These are phyloP conservation scores for Dipodomys stephensi DNA, from an alignment of 2,113 vertebrate genomes.

Conservation along the genomic window DNA sequence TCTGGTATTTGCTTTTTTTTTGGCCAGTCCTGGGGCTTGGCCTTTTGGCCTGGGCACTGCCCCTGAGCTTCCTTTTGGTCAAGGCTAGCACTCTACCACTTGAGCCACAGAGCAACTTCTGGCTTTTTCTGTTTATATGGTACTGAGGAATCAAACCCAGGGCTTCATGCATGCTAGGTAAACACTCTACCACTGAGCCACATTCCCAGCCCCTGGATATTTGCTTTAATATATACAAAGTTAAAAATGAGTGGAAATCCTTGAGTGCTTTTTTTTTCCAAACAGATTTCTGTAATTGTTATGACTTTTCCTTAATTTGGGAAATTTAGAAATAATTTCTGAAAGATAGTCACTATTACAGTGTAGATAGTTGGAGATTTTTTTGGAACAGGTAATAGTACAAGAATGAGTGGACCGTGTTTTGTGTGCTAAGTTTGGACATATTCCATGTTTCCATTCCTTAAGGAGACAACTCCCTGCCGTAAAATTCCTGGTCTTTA, in stretches of 20 bases:
- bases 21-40: too few relatives aligned
- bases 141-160: too few relatives aligned
- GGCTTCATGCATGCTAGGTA: too few relatives aligned
- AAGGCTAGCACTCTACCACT: too few relatives aligned
- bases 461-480: not conserved
- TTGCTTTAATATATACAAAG: constrained; percentile 45
- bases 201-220: not conserved
- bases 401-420: constrained; percentile 13
- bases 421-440: not conserved
- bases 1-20: too few relatives aligned
- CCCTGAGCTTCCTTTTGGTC: too few relatives aligned
- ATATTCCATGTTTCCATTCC: not conserved
- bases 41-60: too few relatives aligned
- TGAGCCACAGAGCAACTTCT: too few relatives aligned
- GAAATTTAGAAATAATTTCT: constrained; percentile 55
- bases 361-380: not conserved
- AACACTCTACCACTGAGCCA: too few relatives aligned
- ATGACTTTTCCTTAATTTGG: constrained; percentile 54
- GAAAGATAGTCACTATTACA: constrained; percentile 18
- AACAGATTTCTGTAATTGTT: constrained; percentile 11
- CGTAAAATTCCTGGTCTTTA: constrained; percentile 39
- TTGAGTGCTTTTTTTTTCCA: not conserved
- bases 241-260: constrained; percentile 27
- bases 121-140: too few relatives aligned
- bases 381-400: constrained; percentile 16